A percentile compares a stretch with the other conserved stretches of the same genome.
Evolutionary conservation across 1,140 invertebrate species (phyloP).

Genomic region (Magallana ariakensis): DNA sequence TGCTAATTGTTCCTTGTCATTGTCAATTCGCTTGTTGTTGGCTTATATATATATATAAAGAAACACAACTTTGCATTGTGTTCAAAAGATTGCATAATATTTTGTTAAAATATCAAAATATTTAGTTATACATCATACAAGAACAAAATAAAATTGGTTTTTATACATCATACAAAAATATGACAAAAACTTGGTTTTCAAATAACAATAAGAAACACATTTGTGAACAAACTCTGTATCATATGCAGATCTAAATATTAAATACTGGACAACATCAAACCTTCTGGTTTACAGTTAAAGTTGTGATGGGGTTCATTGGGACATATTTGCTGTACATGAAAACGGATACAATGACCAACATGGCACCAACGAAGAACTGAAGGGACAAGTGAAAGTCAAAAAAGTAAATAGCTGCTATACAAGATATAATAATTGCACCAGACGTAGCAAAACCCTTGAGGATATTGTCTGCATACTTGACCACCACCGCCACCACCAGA

Average conservation of each 20-base stretch:
- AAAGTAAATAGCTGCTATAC: constrained; percentile 94
- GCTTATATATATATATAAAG: too few relatives aligned
- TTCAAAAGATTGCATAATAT: too few relatives aligned
- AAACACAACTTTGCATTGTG: too few relatives aligned
- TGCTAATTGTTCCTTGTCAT: too few relatives aligned
- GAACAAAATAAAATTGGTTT: too few relatives aligned
- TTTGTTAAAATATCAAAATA: too few relatives aligned
- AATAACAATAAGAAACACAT: too few relatives aligned
- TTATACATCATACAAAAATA: too few relatives aligned
- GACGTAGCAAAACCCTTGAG: constrained; percentile 78
- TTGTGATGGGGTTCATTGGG: constrained; percentile 83
- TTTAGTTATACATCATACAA: too few relatives aligned
- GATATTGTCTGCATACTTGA: constrained; percentile 84
- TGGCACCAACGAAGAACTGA: constrained; percentile 92
- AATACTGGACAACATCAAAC: background rate
- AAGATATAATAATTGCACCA: constrained; percentile 91
- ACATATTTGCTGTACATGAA: constrained; percentile 91
- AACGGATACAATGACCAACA: constrained; percentile 95
- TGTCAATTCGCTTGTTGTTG: too few relatives aligned
- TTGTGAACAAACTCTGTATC: too few relatives aligned
- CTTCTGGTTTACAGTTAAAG: background rate
- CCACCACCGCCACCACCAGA: constrained; percentile 81
- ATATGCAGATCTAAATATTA: background rate
- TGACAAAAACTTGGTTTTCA: too few relatives aligned
- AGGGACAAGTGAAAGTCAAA: constrained; percentile 93